Evolutionary conservation across 2,797 vertebrate species (phyloP), one percentile per base, ranked within the genome.

Genomic region (Smutsia temminckii): DNA sequence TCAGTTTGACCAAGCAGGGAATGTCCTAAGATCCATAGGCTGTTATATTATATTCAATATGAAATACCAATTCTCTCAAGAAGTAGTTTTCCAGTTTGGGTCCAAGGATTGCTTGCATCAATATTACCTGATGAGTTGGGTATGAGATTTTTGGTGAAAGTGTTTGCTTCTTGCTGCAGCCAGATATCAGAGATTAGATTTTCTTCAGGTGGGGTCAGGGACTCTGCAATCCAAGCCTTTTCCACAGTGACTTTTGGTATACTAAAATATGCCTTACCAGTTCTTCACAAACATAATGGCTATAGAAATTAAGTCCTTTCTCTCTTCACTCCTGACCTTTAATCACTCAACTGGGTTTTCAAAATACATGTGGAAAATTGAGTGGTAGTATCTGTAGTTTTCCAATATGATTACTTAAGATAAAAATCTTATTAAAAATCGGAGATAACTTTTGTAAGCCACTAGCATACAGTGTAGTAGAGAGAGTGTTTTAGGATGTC

Each of bases 391-490:
- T 8, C 16, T 77, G 32, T 34, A 80, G 21, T 11, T 57, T 57
- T 80, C 18, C 34, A 8, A 40, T 53, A 11, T 72, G 32, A 72
- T 18, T 10, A n/a, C 27, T 51, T 74, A 84, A 46, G 12, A 46
- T 42, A 40, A 40, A 68, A 46, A 46, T 1, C 20, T 63, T 69
- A 40, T n/a, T 42, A 29, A 51, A 80, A 57, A 32, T 61, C n/a
- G 53, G 74, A 75, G 21, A 10, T 53, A 59, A 3, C n/a, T 66
- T 46, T 40, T 46, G 2, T 3, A 27, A 42, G 14, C 10, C 10
- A 21, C 32, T 2, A 20, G 16, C 8, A 0, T 18, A 18, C 29
- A 34, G 29, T 10, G 3, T 13, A 1, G 0, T 3, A 32, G 2
- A 4, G 29, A 29, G 14, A 25, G 8, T 25, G 6, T 18, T 64